A percentile compares a stretch with the other conserved stretches of the same genome.
Conservation (phyloP, 1,140 invertebrate genomes). For the Diploscapter pachys region DNA sequence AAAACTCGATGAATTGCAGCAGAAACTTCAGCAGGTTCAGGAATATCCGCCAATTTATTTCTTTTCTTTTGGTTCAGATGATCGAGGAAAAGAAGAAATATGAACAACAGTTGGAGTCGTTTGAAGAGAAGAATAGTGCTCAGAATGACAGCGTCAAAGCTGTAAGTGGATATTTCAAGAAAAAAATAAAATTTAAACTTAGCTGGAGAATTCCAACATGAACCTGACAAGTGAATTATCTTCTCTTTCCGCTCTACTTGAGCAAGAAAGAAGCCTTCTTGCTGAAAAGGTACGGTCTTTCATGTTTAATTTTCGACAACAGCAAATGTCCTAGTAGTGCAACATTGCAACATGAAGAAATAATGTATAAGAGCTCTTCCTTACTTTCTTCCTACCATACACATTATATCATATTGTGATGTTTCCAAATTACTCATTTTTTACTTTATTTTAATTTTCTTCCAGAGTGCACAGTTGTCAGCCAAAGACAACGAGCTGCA, state of each 20-base stretch:
- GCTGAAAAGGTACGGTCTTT: conserved; percentile 13
- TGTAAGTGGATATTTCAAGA: background rate
- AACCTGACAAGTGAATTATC: conserved; percentile 22
- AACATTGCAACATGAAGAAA: too few relatives aligned
- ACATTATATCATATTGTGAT: too few relatives aligned
- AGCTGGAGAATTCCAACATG: conserved; percentile 12
- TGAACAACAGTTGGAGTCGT: conserved; percentile 8
- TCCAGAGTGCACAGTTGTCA: too few relatives aligned
- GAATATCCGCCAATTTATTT: background rate
- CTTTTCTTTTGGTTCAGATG: conserved; percentile 9
- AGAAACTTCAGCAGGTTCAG: conserved; percentile 14
- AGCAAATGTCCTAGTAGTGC: too few relatives aligned
- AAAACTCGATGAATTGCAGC: conserved; percentile 1
- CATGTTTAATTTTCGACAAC: too few relatives aligned
- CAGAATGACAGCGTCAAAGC: conserved; percentile 23
- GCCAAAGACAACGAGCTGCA: too few relatives aligned
- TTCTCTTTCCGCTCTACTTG: conserved; percentile 14
- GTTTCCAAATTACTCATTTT: too few relatives aligned
- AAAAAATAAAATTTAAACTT: background rate
- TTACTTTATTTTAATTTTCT: too few relatives aligned
- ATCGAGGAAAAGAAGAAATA: conserved; percentile 10
- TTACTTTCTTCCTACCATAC: too few relatives aligned
- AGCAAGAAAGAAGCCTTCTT: conserved; percentile 11
- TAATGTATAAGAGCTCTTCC: too few relatives aligned
- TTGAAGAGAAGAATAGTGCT: conserved; percentile 9